These are phyloP conservation scores for Periparus ater DNA, from an alignment of 2,797 vertebrate species.

Conservation along the genomic window DNA sequence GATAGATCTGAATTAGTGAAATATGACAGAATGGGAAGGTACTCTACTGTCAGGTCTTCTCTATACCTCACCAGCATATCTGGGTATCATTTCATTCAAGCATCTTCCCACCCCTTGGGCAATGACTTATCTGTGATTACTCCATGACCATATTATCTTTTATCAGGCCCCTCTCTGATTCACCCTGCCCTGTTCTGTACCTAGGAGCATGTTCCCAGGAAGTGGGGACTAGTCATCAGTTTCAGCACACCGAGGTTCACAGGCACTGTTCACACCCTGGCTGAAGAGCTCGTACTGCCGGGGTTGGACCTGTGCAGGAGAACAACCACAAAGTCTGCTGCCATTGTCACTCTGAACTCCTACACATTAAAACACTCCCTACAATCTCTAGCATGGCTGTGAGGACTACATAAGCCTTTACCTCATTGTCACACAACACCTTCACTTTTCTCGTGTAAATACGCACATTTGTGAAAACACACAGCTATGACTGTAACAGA, in stretches of 20 bases:
- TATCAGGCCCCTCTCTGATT: conserved; percentile 49
- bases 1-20: neutral
- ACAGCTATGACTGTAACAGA: neutral
- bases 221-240: neutral
- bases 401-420: neutral
- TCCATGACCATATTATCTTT: conserved; percentile 40
- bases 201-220: conserved; percentile 50
- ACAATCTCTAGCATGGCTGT: neutral
- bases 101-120: conserved; percentile 14
- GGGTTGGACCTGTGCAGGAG: neutral
- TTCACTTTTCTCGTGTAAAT: neutral
- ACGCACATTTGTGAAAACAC: neutral
- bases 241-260: neutral
- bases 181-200: neutral
- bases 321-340: neutral
- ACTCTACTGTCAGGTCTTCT: neutral
- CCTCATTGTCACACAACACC: neutral
- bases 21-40: conserved; percentile 22
- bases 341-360: neutral
- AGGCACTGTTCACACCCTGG: neutral
- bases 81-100: neutral
- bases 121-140: conserved; percentile 12
- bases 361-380: neutral
- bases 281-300: neutral
- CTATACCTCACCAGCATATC: neutral